Percentiles rank a stretch among this genome's conserved stretches.
Conservation (phyloP, 2,888 invertebrate species). For the Eurytoma adleriae region DNA sequence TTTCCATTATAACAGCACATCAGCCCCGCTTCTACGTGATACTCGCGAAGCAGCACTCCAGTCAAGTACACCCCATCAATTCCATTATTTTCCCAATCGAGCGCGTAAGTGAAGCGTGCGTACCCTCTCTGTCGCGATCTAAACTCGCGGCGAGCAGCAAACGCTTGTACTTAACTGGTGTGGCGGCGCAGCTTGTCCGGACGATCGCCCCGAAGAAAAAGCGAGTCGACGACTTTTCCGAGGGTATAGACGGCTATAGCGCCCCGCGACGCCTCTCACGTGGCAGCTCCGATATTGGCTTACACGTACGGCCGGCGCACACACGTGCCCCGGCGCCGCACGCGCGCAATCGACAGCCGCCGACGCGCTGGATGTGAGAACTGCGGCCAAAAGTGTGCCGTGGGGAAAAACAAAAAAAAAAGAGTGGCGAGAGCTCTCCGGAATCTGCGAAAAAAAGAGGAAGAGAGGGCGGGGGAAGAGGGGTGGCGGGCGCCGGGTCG, state of each 20-base stretch:
- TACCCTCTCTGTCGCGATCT: too few species aligned
- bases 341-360: constrained; percentile 28
- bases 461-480: too few species aligned
- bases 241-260: neutral
- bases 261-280: constrained; percentile 21
- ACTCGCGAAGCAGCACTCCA: too few species aligned
- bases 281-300: constrained; percentile 42
- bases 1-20: too few species aligned
- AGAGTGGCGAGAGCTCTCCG: neutral
- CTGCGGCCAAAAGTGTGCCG: constrained; percentile 38
- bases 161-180: too few species aligned
- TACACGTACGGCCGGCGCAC: constrained; percentile 4
- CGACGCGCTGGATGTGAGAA: neutral
- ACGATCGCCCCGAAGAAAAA: neutral
- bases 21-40: too few species aligned
- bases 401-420: constrained; percentile 39
- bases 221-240: neutral
- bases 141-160: too few species aligned
- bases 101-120: too few species aligned
- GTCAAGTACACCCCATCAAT: too few species aligned
- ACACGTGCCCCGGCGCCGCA: neutral
- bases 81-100: too few species aligned
- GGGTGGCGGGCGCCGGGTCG: neutral
- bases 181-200: constrained; percentile 13
- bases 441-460: constrained; percentile 26